Evolutionary conservation across 2,888 invertebrate species (phyloP).

Genomic region (Perithous albicinctus): DNA sequence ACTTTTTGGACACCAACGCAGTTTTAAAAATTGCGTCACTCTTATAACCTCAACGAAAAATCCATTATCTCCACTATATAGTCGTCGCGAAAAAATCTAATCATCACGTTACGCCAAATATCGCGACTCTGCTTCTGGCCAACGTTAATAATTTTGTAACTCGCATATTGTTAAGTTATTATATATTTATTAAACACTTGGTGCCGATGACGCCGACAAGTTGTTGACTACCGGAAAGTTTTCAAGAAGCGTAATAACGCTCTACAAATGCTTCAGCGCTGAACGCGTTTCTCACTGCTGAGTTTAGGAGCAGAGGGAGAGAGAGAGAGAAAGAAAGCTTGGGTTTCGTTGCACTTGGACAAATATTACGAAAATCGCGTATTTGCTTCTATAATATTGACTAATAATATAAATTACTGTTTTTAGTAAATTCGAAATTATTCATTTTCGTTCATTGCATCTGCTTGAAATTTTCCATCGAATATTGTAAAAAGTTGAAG

Average conservation of each 20-base stretch:
- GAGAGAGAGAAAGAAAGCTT: background rate
- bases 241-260: conserved; percentile 28
- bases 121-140: background rate
- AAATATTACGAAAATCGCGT: background rate
- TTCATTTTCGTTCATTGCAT: background rate
- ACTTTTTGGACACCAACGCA: background rate
- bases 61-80: no score
- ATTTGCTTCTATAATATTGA: background rate
- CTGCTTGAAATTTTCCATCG: background rate
- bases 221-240: conserved; percentile 40
- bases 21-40: conserved; percentile 48
- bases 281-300: conserved; percentile 2
- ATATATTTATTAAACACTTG: background rate
- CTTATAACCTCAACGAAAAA: conserved; percentile 68
- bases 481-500: background rate
- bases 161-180: conserved; percentile 34
- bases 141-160: background rate
- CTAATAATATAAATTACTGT: no score
- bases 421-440: no score
- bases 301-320: background rate
- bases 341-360: background rate
- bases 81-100: no score
- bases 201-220: background rate
- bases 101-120: conserved; percentile 45
- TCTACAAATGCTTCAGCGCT: background rate